A percentile compares a stretch with the other conserved stretches of the same genome.
Evolutionary conservation across 2,797 vertebrate genomes (phyloP).

Genomic region (Emys orbicularis): DNA sequence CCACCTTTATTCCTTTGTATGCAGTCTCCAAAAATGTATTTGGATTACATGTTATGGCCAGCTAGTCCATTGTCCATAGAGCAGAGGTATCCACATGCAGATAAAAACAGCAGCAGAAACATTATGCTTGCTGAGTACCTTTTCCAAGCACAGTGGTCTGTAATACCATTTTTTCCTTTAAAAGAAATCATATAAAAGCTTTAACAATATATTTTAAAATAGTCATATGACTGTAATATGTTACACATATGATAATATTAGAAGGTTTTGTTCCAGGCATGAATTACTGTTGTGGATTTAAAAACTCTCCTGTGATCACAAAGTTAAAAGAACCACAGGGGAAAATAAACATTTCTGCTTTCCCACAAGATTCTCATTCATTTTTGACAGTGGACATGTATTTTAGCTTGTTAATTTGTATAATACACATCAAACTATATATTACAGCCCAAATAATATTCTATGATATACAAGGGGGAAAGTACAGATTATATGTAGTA

Average conservation of each 20-base stretch:
- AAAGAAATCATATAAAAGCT: conserved; percentile 66
- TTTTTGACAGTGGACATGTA: conserved; percentile 33
- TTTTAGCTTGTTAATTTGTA: conserved; percentile 15
- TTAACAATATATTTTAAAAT: conserved; percentile 60
- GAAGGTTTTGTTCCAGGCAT: conserved; percentile 65
- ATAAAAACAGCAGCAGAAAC: conserved; percentile 25
- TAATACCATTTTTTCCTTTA: conserved; percentile 37
- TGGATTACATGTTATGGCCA: conserved; percentile 2
- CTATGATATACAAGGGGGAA: background rate
- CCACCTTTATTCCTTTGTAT: conserved; percentile 26
- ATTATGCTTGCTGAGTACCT: background rate
- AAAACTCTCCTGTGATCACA: conserved; percentile 68
- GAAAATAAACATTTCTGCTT: conserved; percentile 46
- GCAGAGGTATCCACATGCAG: conserved; percentile 20
- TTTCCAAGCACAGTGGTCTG: conserved; percentile 24
- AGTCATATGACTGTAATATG: conserved; percentile 72
- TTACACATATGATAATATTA: conserved; percentile 66
- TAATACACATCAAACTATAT: background rate
- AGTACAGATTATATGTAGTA: background rate
- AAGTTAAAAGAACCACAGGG: conserved; percentile 40
- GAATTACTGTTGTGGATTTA: conserved; percentile 63
- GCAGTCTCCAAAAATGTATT: conserved; percentile 44
- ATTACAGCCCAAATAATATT: background rate
- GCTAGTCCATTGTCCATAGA: conserved; percentile 1
- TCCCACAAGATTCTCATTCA: conserved; percentile 35